These are phyloP conservation scores for Clarias laeviceps DNA, from an alignment of 2,797 vertebrate species.

Conservation along the genomic window DNA sequence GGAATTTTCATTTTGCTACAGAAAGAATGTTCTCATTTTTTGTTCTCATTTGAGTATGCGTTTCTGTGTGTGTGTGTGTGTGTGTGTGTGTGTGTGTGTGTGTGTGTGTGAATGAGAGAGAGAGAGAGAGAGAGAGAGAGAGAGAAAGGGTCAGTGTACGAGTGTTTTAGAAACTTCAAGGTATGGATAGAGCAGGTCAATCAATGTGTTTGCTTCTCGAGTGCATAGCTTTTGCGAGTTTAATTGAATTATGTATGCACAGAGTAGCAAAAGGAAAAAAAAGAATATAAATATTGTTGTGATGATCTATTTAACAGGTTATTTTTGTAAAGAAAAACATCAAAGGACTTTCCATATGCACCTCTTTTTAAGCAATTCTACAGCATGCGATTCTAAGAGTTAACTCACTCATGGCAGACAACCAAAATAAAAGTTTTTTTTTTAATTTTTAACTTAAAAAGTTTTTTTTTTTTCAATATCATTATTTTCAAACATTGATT, in stretches of 20 bases:
- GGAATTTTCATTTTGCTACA: constrained; percentile 83
- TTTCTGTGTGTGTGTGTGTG: constrained; percentile 43
- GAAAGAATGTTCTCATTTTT: constrained; percentile 83
- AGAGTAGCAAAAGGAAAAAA: constrained; percentile 80
- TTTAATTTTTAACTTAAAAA: constrained; percentile 96
- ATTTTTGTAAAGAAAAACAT: constrained; percentile 95
- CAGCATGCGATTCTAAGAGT: constrained; percentile 99
- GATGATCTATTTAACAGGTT: constrained; percentile 90
- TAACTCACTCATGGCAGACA: constrained; percentile 98
- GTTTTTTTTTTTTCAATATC: constrained; percentile 85
- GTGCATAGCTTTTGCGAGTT: constrained; percentile 74
- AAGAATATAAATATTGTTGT: constrained; percentile 86
- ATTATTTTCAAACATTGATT: constrained; percentile 99
- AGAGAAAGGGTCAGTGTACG: constrained; percentile 47
- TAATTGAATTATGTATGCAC: constrained; percentile 82
- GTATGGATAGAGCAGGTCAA: constrained; percentile 69
- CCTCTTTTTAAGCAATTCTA: constrained; percentile 97
- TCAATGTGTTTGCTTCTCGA: constrained; percentile 61
- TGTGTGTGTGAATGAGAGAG: not conserved
- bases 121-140: not conserved
- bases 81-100: constrained; percentile 5
- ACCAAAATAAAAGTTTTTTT: constrained; percentile 80
- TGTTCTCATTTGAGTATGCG: constrained; percentile 73
- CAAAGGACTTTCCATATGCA: constrained; percentile 96
- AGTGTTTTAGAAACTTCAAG: constrained; percentile 51